Evolutionary conservation across 1,140 invertebrate species (phyloP), one percentile per base, ranked within the genome.

Genomic region (Goniozus legneri): DNA sequence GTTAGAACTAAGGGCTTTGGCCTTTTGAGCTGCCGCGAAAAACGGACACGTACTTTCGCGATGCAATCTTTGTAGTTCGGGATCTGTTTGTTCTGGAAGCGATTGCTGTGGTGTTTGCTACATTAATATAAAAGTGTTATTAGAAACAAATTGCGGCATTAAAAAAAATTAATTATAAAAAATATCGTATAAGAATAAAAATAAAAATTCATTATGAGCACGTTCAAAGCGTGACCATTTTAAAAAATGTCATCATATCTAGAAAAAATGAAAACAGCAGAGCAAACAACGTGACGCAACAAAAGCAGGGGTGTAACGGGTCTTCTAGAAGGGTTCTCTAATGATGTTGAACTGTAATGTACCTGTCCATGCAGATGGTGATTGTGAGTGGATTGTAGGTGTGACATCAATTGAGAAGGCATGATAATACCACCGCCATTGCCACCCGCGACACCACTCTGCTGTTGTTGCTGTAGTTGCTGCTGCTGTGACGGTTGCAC

Each of bases 321-420:
- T n/a, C n/a, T n/a, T n/a, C n/a, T n/a, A n/a, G n/a, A n/a, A n/a
- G n/a, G n/a, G n/a, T n/a, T n/a, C n/a, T n/a, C n/a, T n/a, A n/a
- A n/a, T n/a, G n/a, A n/a, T n/a, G n/a, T n/a, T 19, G 8, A 13
- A n/a, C n/a, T 8, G 22, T 14, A 43, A 46, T 50, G n/a, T 64
- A 70, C 67, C 63, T 69, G 69, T 36, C 51, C 62, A 31, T 68
- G 67, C 38, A 68, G 60, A 62, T 69, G 62, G 32, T 69, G 67
- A 40, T 56, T 60, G 50, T 70, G 63, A 35, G 63, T 60, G 34
- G 69, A 54, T 50, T 78, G 74, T 39, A 78, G 64, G 37, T 78
- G 75, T 1, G 72, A 69, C 63, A 77, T 64, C 45, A 75, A 52
- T 52, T 74, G 71, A 53, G 63, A 63, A 20, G 63, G 67, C 60